Evolutionary conservation across 2,797 vertebrate species (phyloP), one percentile per base, ranked within the genome.

Genomic region (Todus mexicanus): DNA sequence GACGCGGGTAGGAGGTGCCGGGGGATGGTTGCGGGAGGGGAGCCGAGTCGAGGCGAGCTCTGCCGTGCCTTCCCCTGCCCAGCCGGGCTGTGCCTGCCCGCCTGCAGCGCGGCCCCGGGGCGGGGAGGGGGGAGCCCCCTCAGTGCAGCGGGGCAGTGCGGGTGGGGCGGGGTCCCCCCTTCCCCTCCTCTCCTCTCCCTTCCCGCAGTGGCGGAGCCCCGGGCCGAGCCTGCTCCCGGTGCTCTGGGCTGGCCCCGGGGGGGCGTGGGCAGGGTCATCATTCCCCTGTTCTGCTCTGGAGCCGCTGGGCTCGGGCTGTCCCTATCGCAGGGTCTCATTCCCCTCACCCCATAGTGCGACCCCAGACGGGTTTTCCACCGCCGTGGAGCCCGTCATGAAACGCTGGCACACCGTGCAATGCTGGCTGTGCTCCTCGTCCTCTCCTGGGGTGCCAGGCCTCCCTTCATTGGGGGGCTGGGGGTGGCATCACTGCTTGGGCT

Each of bases 161-260:
- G 6, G 21, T 15, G 12, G 35, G 14, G 16, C 47, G 16, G 16
- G 14, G 4, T 11, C 5, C 5, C 2, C 6, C 3, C 12, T 20
- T 33, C 33, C 54, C 3, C 5, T 8, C 12, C 11, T 11, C 20
- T n/a, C n/a, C n/a, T n/a, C 63, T 35, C 13, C 15, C 5, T 6
- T 10, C 7, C 1, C 9, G 5, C 8, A 9, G 12, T 88, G 71
- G 90, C 91, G 65, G 51, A 31, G 48, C 40, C 57, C 29, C 13
- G 7, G 9, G 0, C 0, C 11, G 5, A 18, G 4, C 4, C 6
- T 33, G 5, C 3, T 3, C 11, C 5, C 3, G 1, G 29, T 72
- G 3, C 5, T 7, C 23, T 9, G 71, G 91, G 0, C 33, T 12
- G 45, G 50, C 35, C 37, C 31, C 50, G 19, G 6, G 5, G 25